phyloP scores from a whole-genome alignment of 2,888 invertebrate genomes.

The Synergus laeviventris region DNA sequence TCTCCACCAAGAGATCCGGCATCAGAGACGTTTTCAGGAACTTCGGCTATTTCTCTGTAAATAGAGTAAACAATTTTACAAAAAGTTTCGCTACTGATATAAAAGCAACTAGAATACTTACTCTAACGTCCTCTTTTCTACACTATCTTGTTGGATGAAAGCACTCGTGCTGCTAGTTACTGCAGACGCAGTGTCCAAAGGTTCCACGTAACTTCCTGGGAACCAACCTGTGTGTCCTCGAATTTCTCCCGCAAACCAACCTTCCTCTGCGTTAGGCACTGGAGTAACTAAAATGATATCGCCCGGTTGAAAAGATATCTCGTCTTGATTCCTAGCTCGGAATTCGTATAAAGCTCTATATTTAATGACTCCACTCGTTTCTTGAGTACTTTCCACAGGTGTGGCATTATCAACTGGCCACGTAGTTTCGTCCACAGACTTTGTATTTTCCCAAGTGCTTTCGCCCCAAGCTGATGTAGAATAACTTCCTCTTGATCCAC shows the following conservation, averaged over 20 bases:
- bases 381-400: constrained; percentile 60
- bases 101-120: constrained; percentile 68
- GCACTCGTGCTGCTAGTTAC: constrained; percentile 74
- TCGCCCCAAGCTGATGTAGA: constrained; percentile 81
- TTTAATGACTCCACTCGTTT: constrained; percentile 78
- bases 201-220: constrained; percentile 96
- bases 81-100: neutral
- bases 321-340: constrained; percentile 93
- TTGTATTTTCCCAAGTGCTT: constrained; percentile 78
- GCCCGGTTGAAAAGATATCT: constrained; percentile 94
- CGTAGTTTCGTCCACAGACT: constrained; percentile 67
- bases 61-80: constrained; percentile 38
- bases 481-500: constrained; percentile 76
- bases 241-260: constrained; percentile 97
- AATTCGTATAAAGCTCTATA: constrained; percentile 97
- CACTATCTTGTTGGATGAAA: constrained; percentile 71
- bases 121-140: constrained; percentile 77
- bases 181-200: constrained; percentile 77
- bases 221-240: constrained; percentile 96
- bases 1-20: constrained; percentile 75
- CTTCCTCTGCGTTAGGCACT: constrained; percentile 93
- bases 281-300: constrained; percentile 90
- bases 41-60: constrained; percentile 85
- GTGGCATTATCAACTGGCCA: constrained; percentile 77
- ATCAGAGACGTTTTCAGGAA: constrained; percentile 80